Evolutionary conservation across 2,113 vertebrate species (phyloP).

Genomic region (Anoura caudifer): DNA sequence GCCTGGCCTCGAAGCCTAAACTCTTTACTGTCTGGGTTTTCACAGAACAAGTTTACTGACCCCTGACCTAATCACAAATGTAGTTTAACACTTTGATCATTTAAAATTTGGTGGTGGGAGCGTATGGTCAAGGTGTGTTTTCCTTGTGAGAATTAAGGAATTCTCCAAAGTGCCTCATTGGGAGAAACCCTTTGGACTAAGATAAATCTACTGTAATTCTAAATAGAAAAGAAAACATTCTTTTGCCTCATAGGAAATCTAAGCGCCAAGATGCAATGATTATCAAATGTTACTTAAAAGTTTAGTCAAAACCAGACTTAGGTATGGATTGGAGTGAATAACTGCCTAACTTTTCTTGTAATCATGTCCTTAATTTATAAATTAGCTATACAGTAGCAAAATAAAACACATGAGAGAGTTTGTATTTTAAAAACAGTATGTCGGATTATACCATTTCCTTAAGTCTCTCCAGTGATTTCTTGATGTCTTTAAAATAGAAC

Average conservation of each 20-base stretch:
- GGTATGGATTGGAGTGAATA: conserved; percentile 52
- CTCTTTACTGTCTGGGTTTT: neutral
- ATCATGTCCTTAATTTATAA: conserved; percentile 70
- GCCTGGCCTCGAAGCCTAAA: neutral
- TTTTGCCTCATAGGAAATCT: conserved; percentile 70
- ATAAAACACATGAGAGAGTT: conserved; percentile 75
- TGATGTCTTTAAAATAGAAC: neutral
- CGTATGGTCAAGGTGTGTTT: neutral
- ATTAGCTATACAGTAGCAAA: conserved; percentile 71
- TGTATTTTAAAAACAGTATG: neutral
- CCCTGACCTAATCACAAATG: neutral
- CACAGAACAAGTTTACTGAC: neutral
- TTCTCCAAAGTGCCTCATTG: neutral
- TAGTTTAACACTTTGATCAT: neutral
- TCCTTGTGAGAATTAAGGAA: conserved; percentile 27
- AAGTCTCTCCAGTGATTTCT: neutral
- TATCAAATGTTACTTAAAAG: conserved; percentile 47
- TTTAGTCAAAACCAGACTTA: conserved; percentile 54
- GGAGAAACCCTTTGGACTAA: conserved; percentile 2
- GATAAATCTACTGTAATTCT: conserved; percentile 56
- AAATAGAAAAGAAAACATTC: conserved; percentile 57
- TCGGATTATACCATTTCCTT: neutral
- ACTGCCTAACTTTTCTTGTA: conserved; percentile 38
- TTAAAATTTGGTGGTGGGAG: neutral
- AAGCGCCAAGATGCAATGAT: conserved; percentile 53